Evolutionary conservation across 1,140 invertebrate species (phyloP).

Genomic region (Pissodes strobi): DNA sequence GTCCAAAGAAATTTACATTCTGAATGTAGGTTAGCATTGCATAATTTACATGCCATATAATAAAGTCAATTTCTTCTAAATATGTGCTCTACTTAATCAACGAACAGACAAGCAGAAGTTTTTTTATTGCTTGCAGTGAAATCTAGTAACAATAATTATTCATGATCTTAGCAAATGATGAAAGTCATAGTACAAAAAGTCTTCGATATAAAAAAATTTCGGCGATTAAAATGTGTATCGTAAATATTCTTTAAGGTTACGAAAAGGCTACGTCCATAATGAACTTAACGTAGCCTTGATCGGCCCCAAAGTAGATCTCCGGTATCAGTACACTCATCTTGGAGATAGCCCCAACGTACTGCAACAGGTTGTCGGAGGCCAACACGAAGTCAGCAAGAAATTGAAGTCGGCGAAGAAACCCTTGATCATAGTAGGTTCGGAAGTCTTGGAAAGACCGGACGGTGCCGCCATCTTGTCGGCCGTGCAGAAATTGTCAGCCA

Average conservation of each 20-base stretch:
- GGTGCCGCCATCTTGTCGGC: constrained; percentile 76
- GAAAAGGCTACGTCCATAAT: constrained; percentile 69
- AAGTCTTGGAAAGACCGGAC: constrained; percentile 79
- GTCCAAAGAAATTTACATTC: too few species aligned
- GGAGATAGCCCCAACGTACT: constrained; percentile 78
- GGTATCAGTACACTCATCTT: constrained; percentile 91
- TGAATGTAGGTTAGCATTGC: too few species aligned
- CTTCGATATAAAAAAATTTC: too few species aligned
- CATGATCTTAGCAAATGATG: too few species aligned
- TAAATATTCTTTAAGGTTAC: constrained; percentile 3
- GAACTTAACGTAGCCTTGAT: constrained; percentile 83
- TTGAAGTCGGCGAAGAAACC: constrained; percentile 84
- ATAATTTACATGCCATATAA: too few species aligned
- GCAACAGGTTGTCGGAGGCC: constrained; percentile 72
- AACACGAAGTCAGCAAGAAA: constrained; percentile 75
- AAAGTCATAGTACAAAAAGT: too few species aligned
- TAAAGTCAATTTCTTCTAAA: too few species aligned
- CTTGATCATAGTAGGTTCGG: constrained; percentile 89
- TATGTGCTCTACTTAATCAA: too few species aligned
- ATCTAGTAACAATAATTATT: too few species aligned
- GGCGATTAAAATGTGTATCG: too few species aligned
- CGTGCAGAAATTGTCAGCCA: constrained; percentile 71
- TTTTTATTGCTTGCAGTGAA: too few species aligned
- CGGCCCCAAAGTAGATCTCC: constrained; percentile 90
- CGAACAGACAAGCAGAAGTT: too few species aligned